Base-by-base conservation (phyloP, 1,140 invertebrate genomes). In the Pseudomyrmex sp. region DNA sequence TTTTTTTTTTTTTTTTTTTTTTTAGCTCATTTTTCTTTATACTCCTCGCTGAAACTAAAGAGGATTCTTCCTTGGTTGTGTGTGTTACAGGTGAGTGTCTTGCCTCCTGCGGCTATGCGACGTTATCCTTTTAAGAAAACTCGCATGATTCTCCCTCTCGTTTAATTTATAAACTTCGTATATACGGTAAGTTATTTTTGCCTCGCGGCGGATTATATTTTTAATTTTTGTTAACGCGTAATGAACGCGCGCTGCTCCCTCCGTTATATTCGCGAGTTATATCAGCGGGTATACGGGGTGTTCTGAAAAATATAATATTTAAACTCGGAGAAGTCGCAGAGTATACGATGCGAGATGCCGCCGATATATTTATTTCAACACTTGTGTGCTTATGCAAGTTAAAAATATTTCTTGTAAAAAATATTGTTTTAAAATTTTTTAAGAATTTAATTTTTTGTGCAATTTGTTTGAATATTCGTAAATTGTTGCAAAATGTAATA, bases 201-300 rank as follows among this genome's bases (percentile, higher is more conserved):
- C 61, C 65, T 48, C n/a, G 12, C 44, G 54, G 66, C 20, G 20
- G 54, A 70, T 80, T 80, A 80, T 72, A 59, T 80, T 80, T 80
- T 80, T 80, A 80, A 80, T 80, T 80, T 77, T 72, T 61, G 54
- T 80, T 80, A 80, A 80, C 54, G 66, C 15, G 23, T 35, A 54
- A 70, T 26, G 23, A 70, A 44, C 50, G 48, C 50, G 48, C 9
- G 12, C 26, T 70, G 48, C 9, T 46, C 5, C 56, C 10, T 2
- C 15, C 15, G 7, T 9, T 8, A 18, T 20, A 58, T 69, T 69
- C 52, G 10, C 44, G 20, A 23, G 48, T 54, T 54, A 54, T 69
- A 54, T 52, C 63, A 35, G 1, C 46, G 35, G 56, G 12, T 77
- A 65, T 79, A 79, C 13, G 23, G 20, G 65, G 15, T 79, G 66